Percentiles rank a stretch among this genome's conserved stretches.
phyloP scores from a whole-genome alignment of 2,797 vertebrate species.

The Coracias cyanogaster region DNA sequence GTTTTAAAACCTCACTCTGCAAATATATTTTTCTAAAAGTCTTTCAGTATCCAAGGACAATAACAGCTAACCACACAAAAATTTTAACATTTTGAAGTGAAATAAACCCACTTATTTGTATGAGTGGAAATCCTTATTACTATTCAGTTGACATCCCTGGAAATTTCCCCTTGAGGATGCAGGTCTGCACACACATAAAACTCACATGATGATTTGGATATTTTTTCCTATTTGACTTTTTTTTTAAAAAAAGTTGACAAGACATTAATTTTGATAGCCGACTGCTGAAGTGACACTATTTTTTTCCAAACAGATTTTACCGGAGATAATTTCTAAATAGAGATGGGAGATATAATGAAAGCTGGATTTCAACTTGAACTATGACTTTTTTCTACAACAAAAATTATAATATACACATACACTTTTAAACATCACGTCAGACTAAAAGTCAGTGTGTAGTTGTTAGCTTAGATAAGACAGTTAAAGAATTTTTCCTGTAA shows the following conservation, averaged over 20 bases:
- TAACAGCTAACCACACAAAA: background rate
- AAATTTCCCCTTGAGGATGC: background rate
- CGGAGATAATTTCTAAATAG: background rate
- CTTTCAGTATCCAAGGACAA: background rate
- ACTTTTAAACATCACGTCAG: background rate
- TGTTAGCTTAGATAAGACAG: background rate
- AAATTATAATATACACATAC: background rate
- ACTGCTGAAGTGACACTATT: background rate
- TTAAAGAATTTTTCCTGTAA: conserved; percentile 56
- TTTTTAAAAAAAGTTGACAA: background rate
- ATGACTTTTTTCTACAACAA: background rate
- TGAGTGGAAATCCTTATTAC: background rate
- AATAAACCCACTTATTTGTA: background rate
- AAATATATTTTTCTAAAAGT: background rate
- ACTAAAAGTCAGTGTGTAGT: background rate
- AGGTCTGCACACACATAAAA: background rate
- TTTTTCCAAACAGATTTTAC: background rate
- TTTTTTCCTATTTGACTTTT: background rate
- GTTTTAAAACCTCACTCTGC: background rate
- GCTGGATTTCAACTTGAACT: background rate
- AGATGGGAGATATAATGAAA: background rate
- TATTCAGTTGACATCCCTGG: background rate
- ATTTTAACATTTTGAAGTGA: background rate
- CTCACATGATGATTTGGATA: background rate
- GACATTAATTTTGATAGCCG: background rate